Percentiles rank a stretch among this genome's conserved stretches.
Conservation (phyloP, 1,140 invertebrate genomes). For the Cyclina sinensis region DNA sequence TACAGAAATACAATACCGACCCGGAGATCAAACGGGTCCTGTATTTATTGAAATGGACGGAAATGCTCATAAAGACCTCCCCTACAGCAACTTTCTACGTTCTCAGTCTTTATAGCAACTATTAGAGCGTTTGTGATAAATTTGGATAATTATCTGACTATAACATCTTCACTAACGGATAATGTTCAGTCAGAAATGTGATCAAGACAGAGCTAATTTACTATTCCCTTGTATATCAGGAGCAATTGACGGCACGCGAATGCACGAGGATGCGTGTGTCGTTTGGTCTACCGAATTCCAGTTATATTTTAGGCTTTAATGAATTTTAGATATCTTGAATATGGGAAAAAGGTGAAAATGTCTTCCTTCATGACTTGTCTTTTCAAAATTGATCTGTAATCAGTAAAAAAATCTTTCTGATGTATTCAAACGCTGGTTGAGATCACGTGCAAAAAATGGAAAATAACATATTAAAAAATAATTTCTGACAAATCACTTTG, state of each 20-base stretch:
- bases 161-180: slow-evolving; percentile 27
- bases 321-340: background rate
- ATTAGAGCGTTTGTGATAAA: slow-evolving; percentile 42
- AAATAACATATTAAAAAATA: background rate
- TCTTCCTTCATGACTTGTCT: background rate
- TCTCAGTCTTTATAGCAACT: slow-evolving; percentile 7
- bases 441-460: slow-evolving; percentile 19
- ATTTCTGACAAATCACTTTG: background rate
- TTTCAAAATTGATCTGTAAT: background rate
- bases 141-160: slow-evolving; percentile 58
- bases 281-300: background rate
- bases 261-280: background rate
- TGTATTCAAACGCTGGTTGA: background rate
- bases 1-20: slow-evolving; percentile 7
- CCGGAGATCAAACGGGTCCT: slow-evolving; percentile 16
- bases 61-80: slow-evolving; percentile 23
- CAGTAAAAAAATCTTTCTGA: slow-evolving; percentile 4
- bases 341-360: background rate
- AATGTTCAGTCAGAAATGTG: slow-evolving; percentile 5
- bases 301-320: background rate
- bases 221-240: slow-evolving; percentile 23
- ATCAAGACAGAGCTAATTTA: slow-evolving; percentile 20
- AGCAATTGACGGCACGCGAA: slow-evolving; percentile 8
- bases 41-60: slow-evolving; percentile 22
- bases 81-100: slow-evolving; percentile 3